Base-by-base conservation (phyloP, 2,888 invertebrate species). In the Scaptomyza polygonia region DNA sequence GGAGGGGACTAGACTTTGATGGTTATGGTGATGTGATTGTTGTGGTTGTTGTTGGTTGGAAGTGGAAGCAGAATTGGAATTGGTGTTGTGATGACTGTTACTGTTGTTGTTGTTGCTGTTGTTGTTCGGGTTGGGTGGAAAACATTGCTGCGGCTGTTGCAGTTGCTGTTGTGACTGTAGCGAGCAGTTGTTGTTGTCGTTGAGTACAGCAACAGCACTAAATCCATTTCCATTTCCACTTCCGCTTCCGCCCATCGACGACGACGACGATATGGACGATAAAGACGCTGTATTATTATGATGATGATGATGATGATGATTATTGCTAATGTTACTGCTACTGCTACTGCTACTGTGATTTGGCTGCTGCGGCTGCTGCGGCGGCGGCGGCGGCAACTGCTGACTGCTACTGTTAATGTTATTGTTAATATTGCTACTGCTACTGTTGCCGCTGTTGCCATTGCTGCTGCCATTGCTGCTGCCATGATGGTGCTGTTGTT, bases 61-160 rank as follows among this genome's bases (percentile, higher is more conserved):
- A 88, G 89, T 89, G 88, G 89, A 89, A 89, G 90, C 81, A 86
- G 90, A 89, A 89, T 88, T 89, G 87, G 88, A 88, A 81, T 77
- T 79, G 78, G 78, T 79, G 64, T 75, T 79, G 61, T 75, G 75
- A 49, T 75, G 74, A 75, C 59, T 74, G 69, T 64, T 70, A 68
- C 64, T 79, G 76, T 65, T 79, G 58, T 62, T 77, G n/a, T n/a
- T n/a, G n/a, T 21, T 21, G 21, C 4, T 21, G 69, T 61, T 77
- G 67, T 67, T 83, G 73, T 74, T 85, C 54, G n/a, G 11, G 44
- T 8, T 25, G 34, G 65, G 57, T 44, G 59, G 67, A 72, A 64
- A 73, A 56, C 68, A 63, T 27, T 77, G 65, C 51, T 69, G 68
- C 12, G 63, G 81, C 11, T 70, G 83, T 45, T 74, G 75, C 8